Evolutionary conservation across 1,140 invertebrate genomes (phyloP), one percentile per base, ranked within the genome.

Genomic region (Drosophila virilis): DNA sequence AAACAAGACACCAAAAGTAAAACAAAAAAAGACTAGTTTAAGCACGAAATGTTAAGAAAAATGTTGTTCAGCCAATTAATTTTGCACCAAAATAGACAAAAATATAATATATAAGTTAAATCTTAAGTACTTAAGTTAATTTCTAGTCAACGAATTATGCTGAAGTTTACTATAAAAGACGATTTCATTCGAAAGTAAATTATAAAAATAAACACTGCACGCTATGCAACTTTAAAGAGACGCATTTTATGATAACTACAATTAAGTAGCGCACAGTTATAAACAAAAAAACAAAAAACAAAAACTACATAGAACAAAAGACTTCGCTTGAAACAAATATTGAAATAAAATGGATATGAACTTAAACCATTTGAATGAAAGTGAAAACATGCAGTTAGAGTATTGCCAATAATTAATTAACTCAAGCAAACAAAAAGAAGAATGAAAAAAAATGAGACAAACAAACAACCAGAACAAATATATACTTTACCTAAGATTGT

Each of bases 111-210:
- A 42, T 65, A 78, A 84, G 64, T 69, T 61, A 78, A 69, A 69
- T 54, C 42, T 33, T 79, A 89, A 80, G 71, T 84, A 83, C 70
- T 89, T 90, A 89, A 88, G 84, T 89, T 88, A 88, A 89, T 80
- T 89, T 89, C 85, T 90, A 88, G 84, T 88, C 85, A 89, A 89
- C 84, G 85, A 89, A 89, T 74, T 80, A 90, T 75, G 71, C 85
- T 89, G 84, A 89, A 89, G 80, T 89, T 89, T 52, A 50, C 69
- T 51, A 60, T 68, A 73, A 51, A 80, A 51, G 73, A 46, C 8
- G 7, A 37, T 48, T 75, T 71, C 54, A 72, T 13, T 54, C 13
- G 15, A 60, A 61, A 52, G 43, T 12, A 60, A 32, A 58, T 8
- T 33, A 51, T 33, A 50, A 70, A 65, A 65, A 71, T 48, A 57